These are phyloP conservation scores for Vannuccia rotundouncinata DNA, from an alignment of 2,888 invertebrate genomes.

Conservation along the genomic window DNA sequence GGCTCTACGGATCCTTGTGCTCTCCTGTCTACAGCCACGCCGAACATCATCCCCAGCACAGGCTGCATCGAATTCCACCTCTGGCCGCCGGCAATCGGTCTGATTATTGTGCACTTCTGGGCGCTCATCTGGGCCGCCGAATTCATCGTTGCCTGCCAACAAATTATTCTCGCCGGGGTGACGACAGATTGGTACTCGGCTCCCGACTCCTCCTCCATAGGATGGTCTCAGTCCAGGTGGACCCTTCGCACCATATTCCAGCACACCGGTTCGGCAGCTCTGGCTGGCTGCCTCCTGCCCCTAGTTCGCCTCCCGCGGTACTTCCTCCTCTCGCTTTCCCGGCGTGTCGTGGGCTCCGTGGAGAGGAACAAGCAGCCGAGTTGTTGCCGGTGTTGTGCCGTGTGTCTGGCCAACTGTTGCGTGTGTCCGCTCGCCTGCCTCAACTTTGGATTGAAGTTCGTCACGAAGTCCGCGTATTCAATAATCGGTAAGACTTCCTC, in stretches of 20 bases:
- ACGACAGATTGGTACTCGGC: slow-evolving; percentile 78
- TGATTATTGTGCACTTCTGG: not conserved
- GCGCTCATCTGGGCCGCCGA: slow-evolving; percentile 79
- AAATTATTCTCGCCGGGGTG: slow-evolving; percentile 84
- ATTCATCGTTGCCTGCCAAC: slow-evolving; percentile 86
- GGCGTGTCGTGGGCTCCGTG: not conserved
- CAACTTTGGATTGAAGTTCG: slow-evolving; percentile 80
- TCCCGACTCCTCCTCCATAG: not conserved
- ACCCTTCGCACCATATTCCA: slow-evolving; percentile 27
- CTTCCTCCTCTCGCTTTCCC: slow-evolving; percentile 39
- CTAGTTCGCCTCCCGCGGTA: slow-evolving; percentile 56
- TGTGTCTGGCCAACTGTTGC: slow-evolving; percentile 58
- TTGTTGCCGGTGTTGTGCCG: not conserved
- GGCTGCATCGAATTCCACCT: not conserved
- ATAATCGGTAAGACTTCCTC: slow-evolving; percentile 64
- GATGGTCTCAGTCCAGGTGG: not conserved
- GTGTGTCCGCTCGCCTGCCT: slow-evolving; percentile 82
- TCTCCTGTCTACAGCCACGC: not conserved
- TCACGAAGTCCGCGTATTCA: slow-evolving; percentile 90
- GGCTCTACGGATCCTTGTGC: too few relatives aligned
- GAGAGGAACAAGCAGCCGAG: slow-evolving; percentile 61
- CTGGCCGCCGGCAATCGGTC: not conserved
- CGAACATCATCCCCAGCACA: not conserved
- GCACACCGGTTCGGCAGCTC: slow-evolving; percentile 53
- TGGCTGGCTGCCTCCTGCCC: slow-evolving; percentile 56